Base-by-base conservation (phyloP, 2,113 vertebrate genomes). In the Nesospiza acunhae region DNA sequence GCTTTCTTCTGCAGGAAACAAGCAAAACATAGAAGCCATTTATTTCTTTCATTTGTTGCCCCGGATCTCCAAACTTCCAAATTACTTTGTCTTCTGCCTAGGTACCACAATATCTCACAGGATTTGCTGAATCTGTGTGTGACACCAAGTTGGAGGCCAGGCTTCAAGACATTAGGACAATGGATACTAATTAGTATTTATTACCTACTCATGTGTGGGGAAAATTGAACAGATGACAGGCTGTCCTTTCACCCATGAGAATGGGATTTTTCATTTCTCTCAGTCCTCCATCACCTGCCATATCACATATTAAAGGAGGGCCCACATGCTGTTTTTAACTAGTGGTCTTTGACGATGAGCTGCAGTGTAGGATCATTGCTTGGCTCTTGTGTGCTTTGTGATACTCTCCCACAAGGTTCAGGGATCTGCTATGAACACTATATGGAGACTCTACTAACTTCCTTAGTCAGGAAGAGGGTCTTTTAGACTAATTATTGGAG, bases 41-140 rank as follows among this genome's bases (percentile, higher is more conserved):
- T 96, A 80, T 97, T 96, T 94, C 78, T 96, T 89, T 96, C 74
- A 91, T 96, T 93, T 95, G 74, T 83, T 91, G 81, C 58, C 89
- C 93, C 49, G 93, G 86, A 86, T 93, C 76, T 79, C 56, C 73
- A 80, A 39, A 72, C 83, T 75, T 87, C 64, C 66, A 77, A 55
- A 92, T 90, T 82, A 59, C 78, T 63, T 87, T 75, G 52, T 56
- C 63, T 76, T 62, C 46, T 55, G 82, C 66, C 35, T 68, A 53
- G 89, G 85, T 82, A 82, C 72, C 67, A 70, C 47, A 81, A 7
- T 76, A 37, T 93, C 75, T 81, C 26, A 0, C 33, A 53, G 93
- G 74, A 82, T 80, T 92, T 85, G 10, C 52, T 81, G 70, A 72
- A 47, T 82, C 39, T 89, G 14, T 88, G 17, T 76, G 79, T 78